phyloP scores from a whole-genome alignment of 2,888 invertebrate genomes.

The Pomacea canaliculata region DNA sequence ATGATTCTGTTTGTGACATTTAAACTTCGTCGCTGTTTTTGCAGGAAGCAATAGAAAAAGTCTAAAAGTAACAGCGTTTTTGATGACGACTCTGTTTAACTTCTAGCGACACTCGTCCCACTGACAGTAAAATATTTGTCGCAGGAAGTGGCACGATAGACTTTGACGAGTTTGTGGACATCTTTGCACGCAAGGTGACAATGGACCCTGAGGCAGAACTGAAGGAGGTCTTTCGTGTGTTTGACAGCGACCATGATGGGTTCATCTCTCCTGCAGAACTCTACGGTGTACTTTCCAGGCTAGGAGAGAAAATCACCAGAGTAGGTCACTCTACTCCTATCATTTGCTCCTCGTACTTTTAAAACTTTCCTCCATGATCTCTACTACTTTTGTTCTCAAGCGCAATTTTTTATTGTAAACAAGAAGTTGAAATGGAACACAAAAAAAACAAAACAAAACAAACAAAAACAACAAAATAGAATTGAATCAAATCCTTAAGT shows the following conservation, averaged over 20 bases:
- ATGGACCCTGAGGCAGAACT: constrained; percentile 62
- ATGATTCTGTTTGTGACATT: too few species aligned
- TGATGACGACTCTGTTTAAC: too few species aligned
- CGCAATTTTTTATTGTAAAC: too few species aligned
- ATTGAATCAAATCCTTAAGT: too few species aligned
- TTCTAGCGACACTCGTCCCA: too few species aligned
- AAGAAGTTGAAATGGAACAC: too few species aligned
- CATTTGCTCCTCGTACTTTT: background rate
- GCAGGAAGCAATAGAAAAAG: too few species aligned
- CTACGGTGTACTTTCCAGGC: constrained; percentile 49
- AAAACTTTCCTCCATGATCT: background rate
- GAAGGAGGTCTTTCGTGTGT: constrained; percentile 61
- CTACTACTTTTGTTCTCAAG: background rate
- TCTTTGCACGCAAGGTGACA: constrained; percentile 59
- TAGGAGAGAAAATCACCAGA: constrained; percentile 58
- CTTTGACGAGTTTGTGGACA: constrained; percentile 63
- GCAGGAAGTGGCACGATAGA: constrained; percentile 62
- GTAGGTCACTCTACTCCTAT: constrained; percentile 30
- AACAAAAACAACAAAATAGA: too few species aligned
- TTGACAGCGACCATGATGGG: constrained; percentile 63
- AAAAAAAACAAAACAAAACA: too few species aligned
- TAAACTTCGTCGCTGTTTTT: too few species aligned
- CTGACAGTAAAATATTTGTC: too few species aligned
- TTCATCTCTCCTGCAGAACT: constrained; percentile 61
- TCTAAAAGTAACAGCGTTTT: too few species aligned